A percentile compares a stretch with the other conserved stretches of the same genome.
Evolutionary conservation across 2,888 invertebrate genomes (phyloP).

Genomic region (Cinara cedri): DNA sequence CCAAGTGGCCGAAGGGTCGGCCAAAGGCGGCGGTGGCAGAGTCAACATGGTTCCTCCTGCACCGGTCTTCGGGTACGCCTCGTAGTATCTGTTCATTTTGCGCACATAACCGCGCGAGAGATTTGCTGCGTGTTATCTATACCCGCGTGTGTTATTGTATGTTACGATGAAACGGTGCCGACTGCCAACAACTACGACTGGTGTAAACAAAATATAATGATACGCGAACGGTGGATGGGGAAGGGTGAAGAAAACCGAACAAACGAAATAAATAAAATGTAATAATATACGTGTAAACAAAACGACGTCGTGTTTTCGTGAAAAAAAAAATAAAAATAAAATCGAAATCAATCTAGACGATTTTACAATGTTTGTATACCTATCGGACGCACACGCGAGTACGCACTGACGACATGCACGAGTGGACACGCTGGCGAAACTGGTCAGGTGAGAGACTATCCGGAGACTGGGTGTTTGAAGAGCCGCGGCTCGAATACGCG

Average conservation of each 20-base stretch:
- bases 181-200: neutral
- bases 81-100: constrained; percentile 61
- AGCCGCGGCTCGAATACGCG: constrained; percentile 31
- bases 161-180: neutral
- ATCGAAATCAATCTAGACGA: too few species aligned
- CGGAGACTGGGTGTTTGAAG: constrained; percentile 51
- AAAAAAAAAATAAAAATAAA: neutral
- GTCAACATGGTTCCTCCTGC: constrained; percentile 60
- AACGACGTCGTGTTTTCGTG: too few species aligned
- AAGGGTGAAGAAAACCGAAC: neutral
- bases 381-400: neutral
- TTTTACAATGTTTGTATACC: too few species aligned
- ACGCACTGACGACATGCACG: constrained; percentile 35
- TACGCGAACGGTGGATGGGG: neutral
- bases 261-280: neutral
- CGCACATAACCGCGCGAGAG: constrained; percentile 20
- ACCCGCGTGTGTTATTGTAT: too few species aligned
- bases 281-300: neutral
- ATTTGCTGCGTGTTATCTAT: too few species aligned
- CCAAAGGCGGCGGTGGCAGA: constrained; percentile 61
- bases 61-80: constrained; percentile 60
- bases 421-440: constrained; percentile 42
- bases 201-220: neutral
- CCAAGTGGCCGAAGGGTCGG: constrained; percentile 61
- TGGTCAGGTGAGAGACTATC: constrained; percentile 43